Conservation (phyloP, 2,797 vertebrate genomes). For the Neopelma chrysocephalum region DNA sequence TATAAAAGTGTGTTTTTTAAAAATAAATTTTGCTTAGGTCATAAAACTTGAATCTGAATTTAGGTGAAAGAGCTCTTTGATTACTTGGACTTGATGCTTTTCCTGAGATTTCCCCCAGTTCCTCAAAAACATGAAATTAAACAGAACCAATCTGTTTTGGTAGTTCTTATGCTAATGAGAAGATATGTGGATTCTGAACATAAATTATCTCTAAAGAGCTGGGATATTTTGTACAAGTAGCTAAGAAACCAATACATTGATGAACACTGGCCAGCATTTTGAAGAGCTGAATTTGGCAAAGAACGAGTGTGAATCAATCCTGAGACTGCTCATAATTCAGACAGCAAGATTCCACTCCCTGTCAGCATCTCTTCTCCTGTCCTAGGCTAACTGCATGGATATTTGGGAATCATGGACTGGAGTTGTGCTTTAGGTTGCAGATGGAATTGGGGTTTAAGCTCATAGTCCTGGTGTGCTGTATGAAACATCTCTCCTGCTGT, state of each 20-base stretch:
- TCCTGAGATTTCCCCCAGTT: not conserved
- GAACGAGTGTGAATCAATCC: conserved; percentile 4
- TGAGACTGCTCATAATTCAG: conserved; percentile 13
- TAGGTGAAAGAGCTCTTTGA: not conserved
- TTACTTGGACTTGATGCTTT: not conserved
- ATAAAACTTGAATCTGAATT: not conserved
- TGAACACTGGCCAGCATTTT: conserved; percentile 38
- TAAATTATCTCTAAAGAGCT: conserved; percentile 47
- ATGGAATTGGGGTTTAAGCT: not conserved
- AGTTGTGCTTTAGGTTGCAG: not conserved
- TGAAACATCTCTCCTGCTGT: not conserved
- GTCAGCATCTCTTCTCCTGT: not conserved
- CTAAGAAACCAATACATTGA: conserved; percentile 29
- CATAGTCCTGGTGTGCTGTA: not conserved
- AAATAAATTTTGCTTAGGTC: not conserved
- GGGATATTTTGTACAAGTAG: conserved; percentile 27
- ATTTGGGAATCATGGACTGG: not conserved
- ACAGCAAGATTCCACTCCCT: conserved; percentile 13
- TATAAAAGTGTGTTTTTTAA: fast-evolving
- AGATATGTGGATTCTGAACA: conserved; percentile 19
- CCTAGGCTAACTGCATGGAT: not conserved
- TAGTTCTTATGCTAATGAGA: conserved; percentile 27
- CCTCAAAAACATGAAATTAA: conserved; percentile 18
- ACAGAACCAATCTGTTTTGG: conserved; percentile 41
- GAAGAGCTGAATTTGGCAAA: conserved; percentile 38